phyloP scores from a whole-genome alignment of 2,888 invertebrate genomes.

The Lacanobia oleracea region DNA sequence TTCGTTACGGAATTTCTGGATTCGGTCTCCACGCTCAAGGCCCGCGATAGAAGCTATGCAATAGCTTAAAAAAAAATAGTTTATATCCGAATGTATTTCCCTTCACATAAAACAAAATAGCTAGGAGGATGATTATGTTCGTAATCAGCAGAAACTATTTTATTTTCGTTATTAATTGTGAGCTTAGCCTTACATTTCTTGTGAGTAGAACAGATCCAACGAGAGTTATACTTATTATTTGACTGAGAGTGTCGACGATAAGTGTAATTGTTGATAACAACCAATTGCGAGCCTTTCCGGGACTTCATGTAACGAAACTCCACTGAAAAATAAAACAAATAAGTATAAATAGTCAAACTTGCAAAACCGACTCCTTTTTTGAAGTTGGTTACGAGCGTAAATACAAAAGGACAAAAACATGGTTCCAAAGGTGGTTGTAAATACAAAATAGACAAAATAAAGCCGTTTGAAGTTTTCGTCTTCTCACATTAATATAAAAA shows the following conservation, averaged over 20 bases:
- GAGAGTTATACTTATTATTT: neutral
- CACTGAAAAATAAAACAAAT: conserved; percentile 18
- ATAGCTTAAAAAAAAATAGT: neutral
- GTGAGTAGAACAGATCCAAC: conserved; percentile 31
- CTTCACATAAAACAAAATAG: neutral
- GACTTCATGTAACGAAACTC: conserved; percentile 3
- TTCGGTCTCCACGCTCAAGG: too few species aligned
- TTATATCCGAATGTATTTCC: neutral
- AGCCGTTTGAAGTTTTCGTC: too few species aligned
- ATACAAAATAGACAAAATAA: too few species aligned
- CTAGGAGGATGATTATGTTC: conserved; percentile 5
- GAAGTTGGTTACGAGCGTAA: too few species aligned
- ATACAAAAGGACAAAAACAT: neutral
- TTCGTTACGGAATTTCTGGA: too few species aligned
- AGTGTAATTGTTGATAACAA: conserved; percentile 13
- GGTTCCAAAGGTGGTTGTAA: too few species aligned
- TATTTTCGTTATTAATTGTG: neutral
- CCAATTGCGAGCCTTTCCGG: neutral
- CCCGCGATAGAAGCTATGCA: too few species aligned
- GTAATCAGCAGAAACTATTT: neutral
- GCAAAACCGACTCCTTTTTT: too few species aligned
- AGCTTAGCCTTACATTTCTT: conserved; percentile 14
- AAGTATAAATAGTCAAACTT: neutral
- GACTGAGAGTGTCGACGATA: conserved; percentile 2
- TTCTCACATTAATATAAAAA: neutral